Conservation (phyloP, 2,888 invertebrate species). For the Escarpia spicata region DNA sequence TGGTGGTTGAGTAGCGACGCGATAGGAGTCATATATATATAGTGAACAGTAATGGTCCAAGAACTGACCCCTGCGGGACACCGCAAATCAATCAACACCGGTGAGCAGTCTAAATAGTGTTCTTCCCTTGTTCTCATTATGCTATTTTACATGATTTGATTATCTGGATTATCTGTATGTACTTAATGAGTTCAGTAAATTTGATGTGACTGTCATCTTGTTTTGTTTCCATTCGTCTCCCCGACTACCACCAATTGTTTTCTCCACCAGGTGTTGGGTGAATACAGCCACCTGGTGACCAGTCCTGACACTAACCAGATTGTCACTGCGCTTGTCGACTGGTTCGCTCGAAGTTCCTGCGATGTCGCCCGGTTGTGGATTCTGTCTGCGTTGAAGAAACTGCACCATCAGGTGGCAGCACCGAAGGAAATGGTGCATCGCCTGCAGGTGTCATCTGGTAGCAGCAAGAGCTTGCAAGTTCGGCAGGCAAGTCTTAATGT, state of each 20-base stretch:
- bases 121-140: too few species aligned
- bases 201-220: neutral
- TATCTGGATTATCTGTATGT: too few species aligned
- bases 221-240: neutral
- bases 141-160: too few species aligned
- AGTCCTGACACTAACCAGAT: slow-evolving; percentile 20
- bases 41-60: too few species aligned
- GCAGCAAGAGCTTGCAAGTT: neutral
- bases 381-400: slow-evolving; percentile 18
- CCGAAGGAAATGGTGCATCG: neutral
- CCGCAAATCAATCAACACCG: too few species aligned
- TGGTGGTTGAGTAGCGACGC: too few species aligned
- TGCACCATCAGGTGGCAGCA: neutral
- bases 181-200: too few species aligned
- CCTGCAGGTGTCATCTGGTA: neutral
- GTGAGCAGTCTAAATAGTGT: too few species aligned
- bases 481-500: neutral
- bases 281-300: slow-evolving; percentile 24
- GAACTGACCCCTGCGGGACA: too few species aligned
- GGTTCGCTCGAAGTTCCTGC: slow-evolving; percentile 20
- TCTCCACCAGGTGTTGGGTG: slow-evolving; percentile 26
- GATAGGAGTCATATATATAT: too few species aligned
- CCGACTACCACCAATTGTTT: neutral
- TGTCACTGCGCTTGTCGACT: slow-evolving; percentile 23
- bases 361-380: slow-evolving; percentile 13